These are phyloP conservation scores for Lordiphosa clarofinis DNA, from an alignment of 1,140 invertebrate species.

Conservation along the genomic window DNA sequence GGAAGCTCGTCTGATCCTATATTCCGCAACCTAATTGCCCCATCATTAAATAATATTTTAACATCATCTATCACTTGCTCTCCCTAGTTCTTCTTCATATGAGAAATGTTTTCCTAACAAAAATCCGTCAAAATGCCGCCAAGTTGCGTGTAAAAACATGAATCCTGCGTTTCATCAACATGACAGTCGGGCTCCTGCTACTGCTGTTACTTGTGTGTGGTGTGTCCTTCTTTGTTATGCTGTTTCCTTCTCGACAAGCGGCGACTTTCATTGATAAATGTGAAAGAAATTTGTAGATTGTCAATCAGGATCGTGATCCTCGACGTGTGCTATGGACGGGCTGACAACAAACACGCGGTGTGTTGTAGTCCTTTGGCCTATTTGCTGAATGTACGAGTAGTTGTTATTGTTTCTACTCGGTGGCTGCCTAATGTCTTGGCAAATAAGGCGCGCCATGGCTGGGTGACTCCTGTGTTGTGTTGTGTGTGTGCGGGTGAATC, in stretches of 20 bases:
- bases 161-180: constrained; percentile 60
- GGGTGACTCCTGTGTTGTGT: constrained; percentile 33
- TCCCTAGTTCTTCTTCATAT: not conserved
- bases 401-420: constrained; percentile 37
- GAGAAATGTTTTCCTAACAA: constrained; percentile 38
- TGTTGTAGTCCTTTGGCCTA: constrained; percentile 28
- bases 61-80: constrained; percentile 5
- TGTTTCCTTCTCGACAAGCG: constrained; percentile 3
- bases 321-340: not conserved
- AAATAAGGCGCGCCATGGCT: constrained; percentile 63
- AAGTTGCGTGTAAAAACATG: constrained; percentile 70
- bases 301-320: constrained; percentile 57
- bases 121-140: constrained; percentile 34
- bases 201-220: constrained; percentile 9
- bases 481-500: constrained; percentile 47
- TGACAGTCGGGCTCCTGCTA: constrained; percentile 19
- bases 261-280: constrained; percentile 68
- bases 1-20: too few relatives aligned
- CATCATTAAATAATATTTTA: not conserved
- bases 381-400: constrained; percentile 10
- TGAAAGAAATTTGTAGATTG: constrained; percentile 70
- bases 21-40: too few relatives aligned
- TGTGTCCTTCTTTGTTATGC: not conserved
- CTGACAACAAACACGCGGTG: constrained; percentile 64
- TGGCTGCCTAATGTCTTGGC: constrained; percentile 55